Evolutionary conservation across 2,888 invertebrate species (phyloP), one percentile per base, ranked within the genome.

Genomic region (Disparrhopalites patrizii): DNA sequence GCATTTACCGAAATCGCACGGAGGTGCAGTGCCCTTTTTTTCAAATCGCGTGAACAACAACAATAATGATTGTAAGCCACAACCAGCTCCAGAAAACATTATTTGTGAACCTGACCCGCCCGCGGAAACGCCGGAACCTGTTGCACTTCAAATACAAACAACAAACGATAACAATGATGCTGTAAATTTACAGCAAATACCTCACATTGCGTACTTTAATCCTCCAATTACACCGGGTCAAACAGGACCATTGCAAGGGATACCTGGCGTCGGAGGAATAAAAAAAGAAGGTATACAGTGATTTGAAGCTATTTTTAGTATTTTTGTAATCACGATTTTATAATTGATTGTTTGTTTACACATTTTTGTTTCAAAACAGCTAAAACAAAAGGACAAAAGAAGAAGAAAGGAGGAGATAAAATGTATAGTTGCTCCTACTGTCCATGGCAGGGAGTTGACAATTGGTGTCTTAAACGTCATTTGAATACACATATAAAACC

Each of bases 401-500:
- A 77, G 79, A 86, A 82, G 80, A 77, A 77, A 63, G 65, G 69
- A 31, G 84, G 85, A 57, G 87, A 87, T 78, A 86, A 87, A 76
- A 85, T 89, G 75, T 90, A 89, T 81, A 87, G 89, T 73, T 93
- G 93, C 81, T 89, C 90, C 79, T 93, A 91, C 79, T 94, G 93
- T 80, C 85, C 92, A 25, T 70, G 74, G 74, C 89, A 90, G 40
- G 93, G 93, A 25, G 91, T 90, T 65, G 93, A 93, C 81, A 93
- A 93, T 79, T 94, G 93, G 93, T 93, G 93, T 77, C 83, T 93
- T 68, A 93, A 93, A 80, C 85, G 93, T 54, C 93, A 94, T 79
- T 85, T 93, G 77, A 93, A 93, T 82, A 93, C 93, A 36, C 93
- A 94, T 80, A 85, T 93, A 78, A 93, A 93, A 81, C 93, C 93